phyloP scores from a whole-genome alignment of 2,113 vertebrate species.

The Caranx melampygus region DNA sequence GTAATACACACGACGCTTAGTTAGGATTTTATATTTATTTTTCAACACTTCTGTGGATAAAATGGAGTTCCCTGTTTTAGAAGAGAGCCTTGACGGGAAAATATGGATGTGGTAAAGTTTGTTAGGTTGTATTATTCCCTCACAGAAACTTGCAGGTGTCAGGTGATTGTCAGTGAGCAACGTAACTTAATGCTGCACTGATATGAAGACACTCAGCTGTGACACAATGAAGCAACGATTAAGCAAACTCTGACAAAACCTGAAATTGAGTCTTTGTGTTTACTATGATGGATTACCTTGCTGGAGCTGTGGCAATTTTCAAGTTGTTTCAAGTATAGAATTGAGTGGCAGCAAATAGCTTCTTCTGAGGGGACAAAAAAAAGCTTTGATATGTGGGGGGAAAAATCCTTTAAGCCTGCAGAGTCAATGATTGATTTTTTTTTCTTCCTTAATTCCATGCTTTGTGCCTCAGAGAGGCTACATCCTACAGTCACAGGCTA shows the following conservation, averaged over 20 bases:
- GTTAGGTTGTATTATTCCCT: slow-evolving; percentile 15
- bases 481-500: neutral
- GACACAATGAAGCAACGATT: slow-evolving; percentile 58
- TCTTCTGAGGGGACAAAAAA: slow-evolving; percentile 44
- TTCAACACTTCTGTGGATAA: slow-evolving; percentile 6
- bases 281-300: slow-evolving; percentile 67
- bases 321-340: slow-evolving; percentile 54
- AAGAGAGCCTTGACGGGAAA: neutral
- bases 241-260: slow-evolving; percentile 61
- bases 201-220: slow-evolving; percentile 58
- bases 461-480: slow-evolving; percentile 14
- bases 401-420: slow-evolving; percentile 42
- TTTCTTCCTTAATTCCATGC: slow-evolving; percentile 27
- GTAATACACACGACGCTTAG: neutral
- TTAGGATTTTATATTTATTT: neutral
- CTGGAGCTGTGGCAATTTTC: slow-evolving; percentile 28
- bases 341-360: slow-evolving; percentile 51
- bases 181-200: slow-evolving; percentile 39
- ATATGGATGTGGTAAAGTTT: slow-evolving; percentile 1
- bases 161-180: slow-evolving; percentile 59
- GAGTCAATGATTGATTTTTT: slow-evolving; percentile 47
- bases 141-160: slow-evolving; percentile 21
- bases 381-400: slow-evolving; percentile 18
- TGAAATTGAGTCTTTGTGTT: slow-evolving; percentile 57
- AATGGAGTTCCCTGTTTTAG: slow-evolving; percentile 1